Evolutionary conservation across 2,888 invertebrate species (phyloP).

Genomic region (Nephrotoma appendiculata): DNA sequence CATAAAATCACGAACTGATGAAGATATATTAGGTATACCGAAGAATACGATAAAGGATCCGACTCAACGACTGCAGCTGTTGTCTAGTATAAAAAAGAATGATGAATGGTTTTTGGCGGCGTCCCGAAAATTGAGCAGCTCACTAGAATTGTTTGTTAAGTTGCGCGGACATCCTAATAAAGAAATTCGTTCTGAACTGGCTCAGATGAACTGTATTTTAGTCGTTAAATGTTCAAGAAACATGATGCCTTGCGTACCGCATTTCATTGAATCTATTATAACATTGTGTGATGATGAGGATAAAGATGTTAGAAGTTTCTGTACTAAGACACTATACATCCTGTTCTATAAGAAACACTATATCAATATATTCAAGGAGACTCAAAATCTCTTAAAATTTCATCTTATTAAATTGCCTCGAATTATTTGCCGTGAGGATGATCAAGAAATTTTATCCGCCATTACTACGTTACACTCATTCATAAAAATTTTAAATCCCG

Average conservation of each 20-base stretch:
- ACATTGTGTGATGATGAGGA: conserved; percentile 51
- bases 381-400: conserved; percentile 45
- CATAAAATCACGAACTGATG: conserved; percentile 6
- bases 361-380: conserved; percentile 19
- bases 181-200: conserved; percentile 46
- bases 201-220: conserved; percentile 40
- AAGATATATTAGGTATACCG: conserved; percentile 16
- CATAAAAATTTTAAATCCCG: conserved; percentile 39
- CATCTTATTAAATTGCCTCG: conserved; percentile 47
- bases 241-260: conserved; percentile 43
- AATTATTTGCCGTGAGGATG: conserved; percentile 49
- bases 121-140: conserved; percentile 24
- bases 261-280: conserved; percentile 51
- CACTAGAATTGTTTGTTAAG: conserved; percentile 33
- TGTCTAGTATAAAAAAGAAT: conserved; percentile 16
- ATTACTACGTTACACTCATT: conserved; percentile 54
- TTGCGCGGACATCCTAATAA: conserved; percentile 41
- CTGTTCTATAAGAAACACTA: not conserved
- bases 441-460: conserved; percentile 42
- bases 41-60: conserved; percentile 22
- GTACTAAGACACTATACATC: conserved; percentile 15
- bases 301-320: conserved; percentile 34
- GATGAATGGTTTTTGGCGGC: conserved; percentile 32
- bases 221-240: conserved; percentile 46
- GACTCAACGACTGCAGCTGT: conserved; percentile 18